phyloP scores from a whole-genome alignment of 2,888 invertebrate species.

The Beris chalybata region DNA sequence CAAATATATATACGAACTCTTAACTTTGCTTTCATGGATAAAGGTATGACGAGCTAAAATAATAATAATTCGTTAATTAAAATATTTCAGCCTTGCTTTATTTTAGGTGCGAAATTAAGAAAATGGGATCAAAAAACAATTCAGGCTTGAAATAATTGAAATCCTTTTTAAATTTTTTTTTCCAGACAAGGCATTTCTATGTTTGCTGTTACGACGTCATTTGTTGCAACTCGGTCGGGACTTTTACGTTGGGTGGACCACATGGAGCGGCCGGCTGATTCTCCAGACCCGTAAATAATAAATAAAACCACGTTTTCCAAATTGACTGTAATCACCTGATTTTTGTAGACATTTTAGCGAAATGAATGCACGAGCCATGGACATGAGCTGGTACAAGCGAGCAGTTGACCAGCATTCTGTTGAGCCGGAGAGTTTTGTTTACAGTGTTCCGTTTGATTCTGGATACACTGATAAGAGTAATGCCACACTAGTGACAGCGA shows the following conservation, averaged over 20 bases:
- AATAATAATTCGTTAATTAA: background rate
- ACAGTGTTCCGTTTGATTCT: conserved; percentile 64
- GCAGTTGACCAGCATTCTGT: conserved; percentile 87
- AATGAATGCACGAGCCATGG: conserved; percentile 77
- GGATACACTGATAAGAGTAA: conserved; percentile 57
- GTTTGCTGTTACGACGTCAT: conserved; percentile 80
- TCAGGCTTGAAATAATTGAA: background rate
- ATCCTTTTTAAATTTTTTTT: conserved; percentile 49
- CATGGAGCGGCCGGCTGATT: conserved; percentile 60
- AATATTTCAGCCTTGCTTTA: background rate
- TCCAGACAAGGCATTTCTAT: conserved; percentile 86
- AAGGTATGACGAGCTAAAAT: no score
- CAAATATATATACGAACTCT: no score
- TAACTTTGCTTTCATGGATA: no score
- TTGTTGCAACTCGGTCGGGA: conserved; percentile 89
- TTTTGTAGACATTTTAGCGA: conserved; percentile 76
- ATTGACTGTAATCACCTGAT: background rate
- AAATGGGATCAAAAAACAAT: background rate
- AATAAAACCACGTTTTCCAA: background rate
- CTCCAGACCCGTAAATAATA: conserved; percentile 67
- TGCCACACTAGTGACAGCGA: conserved; percentile 78
- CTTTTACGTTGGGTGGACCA: conserved; percentile 86
- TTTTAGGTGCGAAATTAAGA: background rate
- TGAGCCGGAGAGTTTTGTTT: conserved; percentile 88
- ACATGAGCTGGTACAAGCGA: conserved; percentile 87